phyloP scores from a whole-genome alignment of 2,113 vertebrate species.

The Pimephales promelas region DNA sequence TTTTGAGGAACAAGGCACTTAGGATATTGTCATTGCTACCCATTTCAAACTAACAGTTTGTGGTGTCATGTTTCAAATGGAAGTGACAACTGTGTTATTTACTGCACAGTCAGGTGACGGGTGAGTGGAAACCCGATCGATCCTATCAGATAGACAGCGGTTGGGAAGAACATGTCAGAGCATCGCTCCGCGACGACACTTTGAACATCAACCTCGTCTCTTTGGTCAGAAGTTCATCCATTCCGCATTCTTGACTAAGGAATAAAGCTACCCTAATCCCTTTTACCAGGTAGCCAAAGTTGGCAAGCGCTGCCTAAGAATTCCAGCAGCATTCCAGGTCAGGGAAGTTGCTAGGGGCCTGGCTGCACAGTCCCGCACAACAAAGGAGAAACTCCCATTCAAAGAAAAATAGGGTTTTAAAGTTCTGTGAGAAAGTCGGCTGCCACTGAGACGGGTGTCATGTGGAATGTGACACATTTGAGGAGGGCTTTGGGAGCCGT shows the following conservation, averaged over 20 bases:
- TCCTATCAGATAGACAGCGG: slow-evolving; percentile 44
- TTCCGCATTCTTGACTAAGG: slow-evolving; percentile 84
- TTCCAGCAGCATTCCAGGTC: slow-evolving; percentile 84
- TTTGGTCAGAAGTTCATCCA: slow-evolving; percentile 81
- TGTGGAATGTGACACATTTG: slow-evolving; percentile 65
- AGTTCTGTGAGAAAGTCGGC: slow-evolving; percentile 73
- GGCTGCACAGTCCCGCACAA: slow-evolving; percentile 73
- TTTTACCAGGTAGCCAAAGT: slow-evolving; percentile 82
- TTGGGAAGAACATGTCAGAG: slow-evolving; percentile 51
- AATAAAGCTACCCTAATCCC: slow-evolving; percentile 88
- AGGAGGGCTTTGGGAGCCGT: slow-evolving; percentile 49
- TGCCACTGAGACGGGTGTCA: slow-evolving; percentile 64
- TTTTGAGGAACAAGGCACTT: slow-evolving; percentile 30
- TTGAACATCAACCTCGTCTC: slow-evolving; percentile 77
- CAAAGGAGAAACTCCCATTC: slow-evolving; percentile 72
- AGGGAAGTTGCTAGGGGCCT: slow-evolving; percentile 79
- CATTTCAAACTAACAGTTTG: slow-evolving; percentile 1
- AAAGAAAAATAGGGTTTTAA: slow-evolving; percentile 72
- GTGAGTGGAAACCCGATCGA: slow-evolving; percentile 48
- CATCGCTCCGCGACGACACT: slow-evolving; percentile 62
- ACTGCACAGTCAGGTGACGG: slow-evolving; percentile 22
- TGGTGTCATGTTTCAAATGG: slow-evolving; percentile 26
- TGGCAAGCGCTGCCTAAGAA: slow-evolving; percentile 77
- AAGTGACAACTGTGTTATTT: slow-evolving; percentile 48
- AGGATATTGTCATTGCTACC: slow-evolving; percentile 5